Evolutionary conservation across 2,113 vertebrate genomes (phyloP).

Genomic region (Elanus axillaris): DNA sequence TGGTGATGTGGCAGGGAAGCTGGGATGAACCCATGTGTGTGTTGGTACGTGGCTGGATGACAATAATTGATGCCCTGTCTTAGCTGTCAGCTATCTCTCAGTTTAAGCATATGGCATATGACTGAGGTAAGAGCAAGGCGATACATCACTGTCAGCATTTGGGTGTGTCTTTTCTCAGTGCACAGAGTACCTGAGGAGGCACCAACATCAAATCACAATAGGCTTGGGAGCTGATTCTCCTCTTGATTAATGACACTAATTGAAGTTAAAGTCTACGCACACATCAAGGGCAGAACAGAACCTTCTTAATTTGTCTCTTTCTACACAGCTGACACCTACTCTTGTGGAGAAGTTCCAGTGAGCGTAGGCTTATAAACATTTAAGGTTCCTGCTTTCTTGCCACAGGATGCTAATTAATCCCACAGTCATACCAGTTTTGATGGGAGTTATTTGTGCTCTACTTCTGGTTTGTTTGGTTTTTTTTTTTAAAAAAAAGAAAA

Average conservation of each 20-base stretch:
- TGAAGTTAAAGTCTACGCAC: slow-evolving; percentile 18
- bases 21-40: background rate
- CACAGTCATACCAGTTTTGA: background rate
- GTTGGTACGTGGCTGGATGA: background rate
- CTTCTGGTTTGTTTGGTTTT: background rate
- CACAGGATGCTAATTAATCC: background rate
- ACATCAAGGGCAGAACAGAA: background rate
- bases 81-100: slow-evolving; percentile 27
- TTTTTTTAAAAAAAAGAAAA: background rate
- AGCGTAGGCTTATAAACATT: background rate
- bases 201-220: background rate
- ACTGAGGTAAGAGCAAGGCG: background rate
- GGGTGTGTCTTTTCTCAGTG: slow-evolving; percentile 10
- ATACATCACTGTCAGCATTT: background rate
- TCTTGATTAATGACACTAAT: slow-evolving; percentile 60
- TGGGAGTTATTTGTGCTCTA: background rate
- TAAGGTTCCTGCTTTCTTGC: background rate
- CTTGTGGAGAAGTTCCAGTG: background rate
- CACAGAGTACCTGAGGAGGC: background rate
- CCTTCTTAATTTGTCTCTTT: slow-evolving; percentile 9
- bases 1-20: background rate
- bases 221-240: background rate
- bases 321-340: background rate
- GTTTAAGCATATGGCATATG: slow-evolving; percentile 25
- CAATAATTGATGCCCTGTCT: slow-evolving; percentile 40